Evolutionary conservation across 2,113 vertebrate species (phyloP).

Genomic region (Podilymbus podiceps): DNA sequence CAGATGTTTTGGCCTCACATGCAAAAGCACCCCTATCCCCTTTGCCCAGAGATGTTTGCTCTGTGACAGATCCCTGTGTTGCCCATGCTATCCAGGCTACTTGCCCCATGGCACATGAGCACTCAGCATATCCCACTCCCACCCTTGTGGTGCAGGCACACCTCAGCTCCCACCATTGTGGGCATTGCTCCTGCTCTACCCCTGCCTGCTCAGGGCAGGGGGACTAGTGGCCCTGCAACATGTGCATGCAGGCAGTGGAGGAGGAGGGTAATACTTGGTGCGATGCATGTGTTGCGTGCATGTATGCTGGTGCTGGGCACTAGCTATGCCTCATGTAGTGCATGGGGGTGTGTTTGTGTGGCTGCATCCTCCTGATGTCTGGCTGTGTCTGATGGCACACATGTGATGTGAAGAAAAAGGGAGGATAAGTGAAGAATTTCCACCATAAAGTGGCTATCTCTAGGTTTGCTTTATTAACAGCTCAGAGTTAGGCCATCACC

Average conservation of each 20-base stretch:
- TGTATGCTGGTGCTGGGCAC: fast-evolving
- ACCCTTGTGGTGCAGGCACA: not conserved
- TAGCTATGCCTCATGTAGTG: fast-evolving
- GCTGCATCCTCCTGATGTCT: not conserved
- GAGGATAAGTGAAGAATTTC: not conserved
- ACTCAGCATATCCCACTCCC: fast-evolving
- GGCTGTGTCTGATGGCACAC: not conserved
- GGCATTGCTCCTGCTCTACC: not conserved
- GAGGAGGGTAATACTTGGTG: not conserved
- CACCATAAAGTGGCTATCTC: no score
- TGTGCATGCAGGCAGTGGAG: not conserved
- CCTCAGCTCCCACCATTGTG: fast-evolving
- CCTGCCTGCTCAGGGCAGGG: not conserved
- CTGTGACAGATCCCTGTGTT: not conserved
- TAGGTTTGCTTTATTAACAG: no score
- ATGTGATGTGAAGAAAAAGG: fast-evolving
- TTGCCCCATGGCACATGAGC: fast-evolving
- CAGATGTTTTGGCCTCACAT: not conserved
- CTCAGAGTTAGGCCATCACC: no score
- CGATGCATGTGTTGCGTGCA: fast-evolving
- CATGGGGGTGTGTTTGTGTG: not conserved
- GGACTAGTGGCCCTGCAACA: fast-evolving
- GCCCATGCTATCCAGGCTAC: fast-evolving
- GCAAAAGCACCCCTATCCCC: fast-evolving
- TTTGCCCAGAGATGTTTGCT: not conserved